phyloP scores from a whole-genome alignment of 2,797 vertebrate genomes.

The Artibeus jamaicensis region DNA sequence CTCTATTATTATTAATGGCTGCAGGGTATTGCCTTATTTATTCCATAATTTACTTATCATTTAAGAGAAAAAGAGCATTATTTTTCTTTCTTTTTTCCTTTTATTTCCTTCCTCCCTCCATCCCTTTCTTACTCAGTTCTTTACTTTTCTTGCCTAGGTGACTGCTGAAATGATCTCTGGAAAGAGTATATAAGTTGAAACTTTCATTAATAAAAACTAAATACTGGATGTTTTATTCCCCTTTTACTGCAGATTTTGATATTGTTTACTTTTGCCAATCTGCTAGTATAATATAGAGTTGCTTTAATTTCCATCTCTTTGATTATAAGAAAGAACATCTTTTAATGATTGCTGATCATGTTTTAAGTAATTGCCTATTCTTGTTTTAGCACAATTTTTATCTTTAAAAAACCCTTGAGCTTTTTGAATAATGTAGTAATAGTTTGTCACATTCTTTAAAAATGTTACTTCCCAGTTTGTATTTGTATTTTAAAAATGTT shows the following conservation, averaged over 20 bases:
- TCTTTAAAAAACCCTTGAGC: neutral
- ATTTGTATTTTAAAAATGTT: slow-evolving; percentile 3
- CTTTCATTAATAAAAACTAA: neutral
- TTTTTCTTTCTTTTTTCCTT: neutral
- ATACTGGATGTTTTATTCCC: neutral
- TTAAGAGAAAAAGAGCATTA: neutral
- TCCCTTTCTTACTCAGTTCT: neutral
- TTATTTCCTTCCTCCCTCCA: neutral
- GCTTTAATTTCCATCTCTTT: slow-evolving; percentile 13
- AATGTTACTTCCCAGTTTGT: neutral
- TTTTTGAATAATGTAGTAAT: neutral
- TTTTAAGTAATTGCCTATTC: neutral
- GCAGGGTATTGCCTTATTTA: neutral
- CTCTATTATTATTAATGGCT: neutral
- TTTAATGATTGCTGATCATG: neutral
- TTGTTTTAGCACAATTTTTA: neutral
- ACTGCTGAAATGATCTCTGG: neutral
- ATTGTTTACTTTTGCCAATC: neutral
- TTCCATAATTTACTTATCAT: neutral
- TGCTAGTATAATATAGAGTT: neutral
- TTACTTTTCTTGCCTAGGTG: neutral
- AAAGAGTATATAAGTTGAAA: neutral
- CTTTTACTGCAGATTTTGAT: neutral
- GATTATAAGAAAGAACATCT: neutral
- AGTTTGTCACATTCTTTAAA: neutral